These are phyloP conservation scores for Elephantulus edwardii DNA, from an alignment of 2,113 vertebrate species.

Conservation along the genomic window DNA sequence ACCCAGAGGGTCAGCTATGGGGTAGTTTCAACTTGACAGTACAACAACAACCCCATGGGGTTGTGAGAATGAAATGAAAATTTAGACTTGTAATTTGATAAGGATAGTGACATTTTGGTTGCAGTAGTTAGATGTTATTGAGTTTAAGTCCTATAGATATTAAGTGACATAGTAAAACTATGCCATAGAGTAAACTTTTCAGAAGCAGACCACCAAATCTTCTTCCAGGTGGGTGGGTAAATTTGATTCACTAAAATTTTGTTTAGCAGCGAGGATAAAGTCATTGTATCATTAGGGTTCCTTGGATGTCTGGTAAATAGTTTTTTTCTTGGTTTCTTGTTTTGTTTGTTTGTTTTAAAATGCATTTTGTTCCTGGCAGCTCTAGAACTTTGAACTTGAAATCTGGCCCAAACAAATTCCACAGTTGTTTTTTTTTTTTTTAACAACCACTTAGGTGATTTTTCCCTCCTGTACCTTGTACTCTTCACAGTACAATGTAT, in stretches of 20 bases:
- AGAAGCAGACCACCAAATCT: neutral
- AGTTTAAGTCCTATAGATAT: neutral
- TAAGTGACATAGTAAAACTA: neutral
- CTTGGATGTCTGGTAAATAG: neutral
- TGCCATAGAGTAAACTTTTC: neutral
- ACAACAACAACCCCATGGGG: neutral
- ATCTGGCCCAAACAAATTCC: neutral
- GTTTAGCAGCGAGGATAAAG: neutral
- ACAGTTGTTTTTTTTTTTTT: neutral
- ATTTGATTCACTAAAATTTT: neutral
- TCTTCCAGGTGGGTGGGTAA: neutral
- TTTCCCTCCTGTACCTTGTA: neutral
- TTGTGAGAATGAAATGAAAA: slow-evolving; percentile 26
- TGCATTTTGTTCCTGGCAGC: neutral
- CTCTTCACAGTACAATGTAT: neutral
- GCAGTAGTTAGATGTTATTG: neutral
- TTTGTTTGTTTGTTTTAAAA: neutral
- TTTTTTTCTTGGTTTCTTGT: neutral
- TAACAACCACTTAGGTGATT: neutral
- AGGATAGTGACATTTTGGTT: neutral
- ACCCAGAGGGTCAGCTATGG: too few relatives aligned
- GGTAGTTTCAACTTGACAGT: too few relatives aligned
- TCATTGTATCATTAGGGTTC: neutral
- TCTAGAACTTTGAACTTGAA: neutral
- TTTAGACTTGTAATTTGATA: neutral